phyloP scores from a whole-genome alignment of 2,797 vertebrate species.

The Pteropus rufus region DNA sequence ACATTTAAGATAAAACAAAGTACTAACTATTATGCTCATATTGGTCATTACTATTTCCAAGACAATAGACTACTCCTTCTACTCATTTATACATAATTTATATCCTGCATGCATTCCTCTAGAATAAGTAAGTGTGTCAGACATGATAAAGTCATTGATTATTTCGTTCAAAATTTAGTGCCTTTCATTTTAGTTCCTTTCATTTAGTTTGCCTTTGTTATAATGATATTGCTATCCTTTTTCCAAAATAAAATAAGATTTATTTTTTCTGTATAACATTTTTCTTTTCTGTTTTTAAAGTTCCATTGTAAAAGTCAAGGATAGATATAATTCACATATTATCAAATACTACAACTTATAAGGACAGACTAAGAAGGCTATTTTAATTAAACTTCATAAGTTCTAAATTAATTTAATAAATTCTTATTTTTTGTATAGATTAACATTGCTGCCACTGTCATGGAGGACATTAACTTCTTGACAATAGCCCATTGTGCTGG shows the following conservation, averaged over 20 bases:
- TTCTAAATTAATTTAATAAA: background rate
- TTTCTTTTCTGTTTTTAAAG: background rate
- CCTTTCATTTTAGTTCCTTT: background rate
- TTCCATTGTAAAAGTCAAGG: background rate
- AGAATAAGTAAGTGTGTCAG: background rate
- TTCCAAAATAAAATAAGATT: background rate
- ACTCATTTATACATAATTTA: background rate
- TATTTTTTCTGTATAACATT: background rate
- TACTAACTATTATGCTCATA: background rate
- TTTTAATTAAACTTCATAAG: background rate
- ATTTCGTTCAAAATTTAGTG: background rate
- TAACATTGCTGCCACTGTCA: background rate
- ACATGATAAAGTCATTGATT: background rate
- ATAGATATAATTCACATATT: background rate
- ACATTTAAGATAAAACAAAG: background rate
- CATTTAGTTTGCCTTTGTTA: background rate
- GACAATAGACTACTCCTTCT: background rate
- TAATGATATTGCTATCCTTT: background rate
- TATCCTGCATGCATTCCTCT: background rate
- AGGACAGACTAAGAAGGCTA: background rate
- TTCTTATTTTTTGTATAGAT: background rate
- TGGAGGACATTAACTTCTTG: background rate
- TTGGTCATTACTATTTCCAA: background rate
- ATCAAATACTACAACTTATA: background rate
- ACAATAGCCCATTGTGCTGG: background rate